Evolutionary conservation across 2,113 vertebrate genomes (phyloP).

Genomic region (Crocuta crocuta): DNA sequence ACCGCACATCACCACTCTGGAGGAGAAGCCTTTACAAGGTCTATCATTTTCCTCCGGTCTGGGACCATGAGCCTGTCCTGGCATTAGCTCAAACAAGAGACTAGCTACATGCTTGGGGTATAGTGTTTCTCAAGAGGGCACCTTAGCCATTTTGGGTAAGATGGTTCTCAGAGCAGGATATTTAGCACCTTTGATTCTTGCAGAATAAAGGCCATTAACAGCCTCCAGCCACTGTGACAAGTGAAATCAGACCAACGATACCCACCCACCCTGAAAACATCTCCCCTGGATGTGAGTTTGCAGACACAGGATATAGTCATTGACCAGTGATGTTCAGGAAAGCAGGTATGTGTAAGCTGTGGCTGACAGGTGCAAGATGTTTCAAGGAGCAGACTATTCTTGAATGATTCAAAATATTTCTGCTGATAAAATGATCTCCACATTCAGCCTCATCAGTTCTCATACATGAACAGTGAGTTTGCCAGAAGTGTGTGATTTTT

Average conservation of each 20-base stretch:
- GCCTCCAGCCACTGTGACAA: not conserved
- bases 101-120: not conserved
- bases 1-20: slow-evolving; percentile 42
- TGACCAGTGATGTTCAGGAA: not conserved
- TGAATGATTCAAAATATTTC: slow-evolving; percentile 40
- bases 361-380: not conserved
- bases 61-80: slow-evolving; percentile 18
- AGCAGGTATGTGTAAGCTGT: not conserved
- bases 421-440: not conserved
- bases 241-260: not conserved
- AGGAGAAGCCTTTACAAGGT: slow-evolving; percentile 16
- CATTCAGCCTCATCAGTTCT: not conserved
- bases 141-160: not conserved
- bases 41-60: slow-evolving; percentile 32
- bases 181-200: not conserved
- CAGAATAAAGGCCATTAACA: not conserved
- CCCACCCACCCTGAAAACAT: not conserved
- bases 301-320: not conserved
- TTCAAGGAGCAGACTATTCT: rapidly evolving
- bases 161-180: not conserved
- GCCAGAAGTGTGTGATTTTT: not conserved
- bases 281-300: not conserved
- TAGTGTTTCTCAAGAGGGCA: not conserved
- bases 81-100: slow-evolving; percentile 9
- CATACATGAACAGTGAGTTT: not conserved